Evolutionary conservation across 1,140 invertebrate genomes (phyloP).

Genomic region (Drosophila orosa): DNA sequence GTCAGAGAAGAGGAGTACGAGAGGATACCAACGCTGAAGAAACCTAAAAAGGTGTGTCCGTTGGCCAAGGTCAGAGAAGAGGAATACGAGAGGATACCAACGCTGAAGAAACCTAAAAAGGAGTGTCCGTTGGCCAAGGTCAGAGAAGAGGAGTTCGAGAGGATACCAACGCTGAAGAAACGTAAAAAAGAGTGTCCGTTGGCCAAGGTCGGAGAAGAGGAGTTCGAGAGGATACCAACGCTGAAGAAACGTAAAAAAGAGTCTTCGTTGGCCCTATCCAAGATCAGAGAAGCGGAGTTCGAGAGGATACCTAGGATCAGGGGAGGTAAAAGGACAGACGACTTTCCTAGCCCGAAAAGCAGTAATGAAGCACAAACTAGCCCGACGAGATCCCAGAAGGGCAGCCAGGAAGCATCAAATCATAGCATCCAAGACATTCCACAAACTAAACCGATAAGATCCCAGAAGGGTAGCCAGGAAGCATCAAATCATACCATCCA

Average conservation of each 20-base stretch:
- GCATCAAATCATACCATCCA: background rate
- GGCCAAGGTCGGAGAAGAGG: background rate
- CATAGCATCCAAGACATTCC: background rate
- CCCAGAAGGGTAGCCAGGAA: background rate
- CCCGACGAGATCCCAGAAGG: background rate
- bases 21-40: background rate
- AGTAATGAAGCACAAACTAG: background rate
- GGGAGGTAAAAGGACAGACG: too few species aligned
- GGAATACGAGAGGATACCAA: conserved; percentile 14
- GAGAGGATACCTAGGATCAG: too few species aligned
- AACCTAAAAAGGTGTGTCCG: background rate
- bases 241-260: too few species aligned
- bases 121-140: background rate
- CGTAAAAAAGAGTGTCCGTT: background rate
- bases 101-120: background rate
- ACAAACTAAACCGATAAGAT: background rate
- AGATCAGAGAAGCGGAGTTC: too few species aligned
- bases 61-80: background rate
- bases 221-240: conserved; percentile 15
- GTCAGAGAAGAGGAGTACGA: conserved; percentile 11
- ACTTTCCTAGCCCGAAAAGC: background rate
- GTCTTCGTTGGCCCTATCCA: too few species aligned
- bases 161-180: background rate
- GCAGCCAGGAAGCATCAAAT: background rate
- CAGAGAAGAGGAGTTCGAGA: conserved; percentile 11